Percentiles rank a stretch among this genome's conserved stretches.
phyloP scores from a whole-genome alignment of 2,113 vertebrate species.

The Columba livia region DNA sequence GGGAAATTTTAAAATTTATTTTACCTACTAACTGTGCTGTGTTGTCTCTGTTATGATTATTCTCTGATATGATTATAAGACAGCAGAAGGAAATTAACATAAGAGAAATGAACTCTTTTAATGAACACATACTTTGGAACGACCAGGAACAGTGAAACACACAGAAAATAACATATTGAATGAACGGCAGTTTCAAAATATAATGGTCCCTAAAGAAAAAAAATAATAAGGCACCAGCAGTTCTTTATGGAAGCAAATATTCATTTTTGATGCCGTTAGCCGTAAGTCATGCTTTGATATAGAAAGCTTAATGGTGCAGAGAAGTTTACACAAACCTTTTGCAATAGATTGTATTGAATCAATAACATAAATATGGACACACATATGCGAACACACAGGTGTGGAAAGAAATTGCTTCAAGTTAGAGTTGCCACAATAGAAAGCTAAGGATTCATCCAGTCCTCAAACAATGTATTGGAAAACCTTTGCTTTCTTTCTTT shows the following conservation, averaged over 20 bases:
- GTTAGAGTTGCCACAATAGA: not conserved
- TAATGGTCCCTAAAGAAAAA: not conserved
- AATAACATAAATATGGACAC: not conserved
- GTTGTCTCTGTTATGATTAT: not conserved
- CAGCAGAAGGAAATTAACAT: not conserved
- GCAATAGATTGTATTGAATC: not conserved
- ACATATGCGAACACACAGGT: not conserved
- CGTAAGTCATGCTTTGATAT: not conserved
- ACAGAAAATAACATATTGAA: not conserved
- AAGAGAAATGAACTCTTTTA: not conserved
- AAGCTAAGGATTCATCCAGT: not conserved
- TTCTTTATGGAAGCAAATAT: not conserved
- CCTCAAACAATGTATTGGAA: not conserved
- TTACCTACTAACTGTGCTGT: not conserved
- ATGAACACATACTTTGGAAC: not conserved
- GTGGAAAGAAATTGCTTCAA: not conserved
- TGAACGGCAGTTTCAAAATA: constrained; percentile 3
- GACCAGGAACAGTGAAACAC: not conserved
- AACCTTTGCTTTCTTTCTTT: not conserved
- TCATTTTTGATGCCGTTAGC: not conserved
- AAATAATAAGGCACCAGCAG: not conserved
- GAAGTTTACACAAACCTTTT: not conserved
- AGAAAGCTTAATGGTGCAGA: not conserved
- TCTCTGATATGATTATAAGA: not conserved
- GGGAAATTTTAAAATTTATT: not conserved